Percentiles rank a stretch among this genome's conserved stretches.
Evolutionary conservation across 2,888 invertebrate species (phyloP).

Genomic region (Abrostola triplasia): DNA sequence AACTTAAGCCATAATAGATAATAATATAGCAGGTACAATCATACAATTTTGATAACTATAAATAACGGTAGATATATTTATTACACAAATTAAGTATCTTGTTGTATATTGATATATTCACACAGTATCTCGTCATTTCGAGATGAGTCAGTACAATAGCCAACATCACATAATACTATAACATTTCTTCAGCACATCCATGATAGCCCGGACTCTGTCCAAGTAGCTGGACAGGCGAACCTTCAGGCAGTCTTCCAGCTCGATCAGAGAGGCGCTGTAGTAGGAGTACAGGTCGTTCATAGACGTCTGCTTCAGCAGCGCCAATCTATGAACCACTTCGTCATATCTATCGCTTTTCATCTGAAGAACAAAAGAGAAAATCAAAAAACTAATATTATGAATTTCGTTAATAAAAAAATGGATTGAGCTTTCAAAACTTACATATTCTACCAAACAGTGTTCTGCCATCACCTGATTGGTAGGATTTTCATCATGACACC

Average conservation of each 20-base stretch:
- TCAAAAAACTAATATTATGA: no score
- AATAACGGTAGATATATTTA: no score
- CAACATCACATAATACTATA: conserved; percentile 52
- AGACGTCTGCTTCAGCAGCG: conserved; percentile 62
- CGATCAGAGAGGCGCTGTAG: conserved; percentile 46
- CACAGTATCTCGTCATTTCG: not conserved
- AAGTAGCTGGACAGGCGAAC: conserved; percentile 61
- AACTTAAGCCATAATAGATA: no score
- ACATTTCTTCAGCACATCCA: conserved; percentile 65
- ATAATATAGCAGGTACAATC: no score
- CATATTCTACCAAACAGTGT: conserved; percentile 68
- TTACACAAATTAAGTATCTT: no score
- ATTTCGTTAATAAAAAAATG: no score
- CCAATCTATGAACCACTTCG: conserved; percentile 66
- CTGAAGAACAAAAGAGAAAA: conserved; percentile 65
- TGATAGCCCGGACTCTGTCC: conserved; percentile 58
- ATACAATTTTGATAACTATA: no score
- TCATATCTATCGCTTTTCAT: conserved; percentile 73
- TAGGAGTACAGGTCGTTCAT: conserved; percentile 61
- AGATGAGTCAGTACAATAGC: not conserved
- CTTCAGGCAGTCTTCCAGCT: conserved; percentile 67
- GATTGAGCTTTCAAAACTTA: conserved; percentile 53
- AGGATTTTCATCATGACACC: conserved; percentile 63
- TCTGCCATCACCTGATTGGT: conserved; percentile 53
- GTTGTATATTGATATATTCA: no score